A percentile compares a stretch with the other conserved stretches of the same genome.
These are phyloP conservation scores for Gymnothorax javanicus DNA, from an alignment of 2,797 vertebrate genomes.

Conservation along the genomic window DNA sequence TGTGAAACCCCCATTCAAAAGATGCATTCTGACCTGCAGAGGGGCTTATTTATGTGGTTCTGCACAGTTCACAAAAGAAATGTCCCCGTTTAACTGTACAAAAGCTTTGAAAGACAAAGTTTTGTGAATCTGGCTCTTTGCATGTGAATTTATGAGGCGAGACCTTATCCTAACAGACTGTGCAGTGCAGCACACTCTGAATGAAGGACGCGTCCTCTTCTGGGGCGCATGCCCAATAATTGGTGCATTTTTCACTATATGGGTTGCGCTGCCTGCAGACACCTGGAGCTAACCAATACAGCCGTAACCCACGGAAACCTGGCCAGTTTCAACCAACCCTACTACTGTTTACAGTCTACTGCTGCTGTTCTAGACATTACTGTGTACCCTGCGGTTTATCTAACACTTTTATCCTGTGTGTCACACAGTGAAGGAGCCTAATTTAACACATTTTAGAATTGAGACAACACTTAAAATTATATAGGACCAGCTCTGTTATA, in stretches of 20 bases:
- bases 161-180: background rate
- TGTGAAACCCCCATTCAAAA: background rate
- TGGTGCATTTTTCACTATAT: background rate
- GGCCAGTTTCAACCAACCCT: background rate
- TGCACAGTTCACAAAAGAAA: background rate
- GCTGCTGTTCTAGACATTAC: background rate
- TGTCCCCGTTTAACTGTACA: background rate
- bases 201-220: background rate
- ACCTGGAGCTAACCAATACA: background rate
- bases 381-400: background rate
- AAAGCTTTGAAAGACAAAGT: background rate
- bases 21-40: background rate
- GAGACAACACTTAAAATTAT: too few species aligned
- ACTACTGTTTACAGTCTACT: background rate
- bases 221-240: background rate
- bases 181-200: background rate
- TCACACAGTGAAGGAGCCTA: too few species aligned
- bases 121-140: background rate
- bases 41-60: background rate
- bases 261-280: background rate
- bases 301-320: background rate
- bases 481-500: too few species aligned
- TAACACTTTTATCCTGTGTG: background rate
- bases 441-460: too few species aligned
- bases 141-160: background rate